Percentiles rank a stretch among this genome's conserved stretches.
These are phyloP conservation scores for Aphis craccivora DNA, from an alignment of 1,140 invertebrate genomes.

Conservation along the genomic window DNA sequence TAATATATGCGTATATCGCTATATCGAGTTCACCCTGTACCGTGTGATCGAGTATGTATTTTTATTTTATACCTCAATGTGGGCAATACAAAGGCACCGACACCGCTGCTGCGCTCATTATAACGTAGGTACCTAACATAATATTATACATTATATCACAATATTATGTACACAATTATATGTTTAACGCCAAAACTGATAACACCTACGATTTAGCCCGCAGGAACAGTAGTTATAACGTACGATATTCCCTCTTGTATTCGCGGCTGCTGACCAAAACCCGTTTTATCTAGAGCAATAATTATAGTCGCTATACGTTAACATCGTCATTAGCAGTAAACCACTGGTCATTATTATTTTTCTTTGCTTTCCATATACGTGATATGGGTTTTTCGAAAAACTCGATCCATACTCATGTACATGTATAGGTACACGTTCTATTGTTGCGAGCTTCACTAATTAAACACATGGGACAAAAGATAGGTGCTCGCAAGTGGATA, in stretches of 20 bases:
- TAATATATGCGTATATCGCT: background rate
- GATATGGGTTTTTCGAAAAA: background rate
- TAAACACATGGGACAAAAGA: constrained; percentile 8
- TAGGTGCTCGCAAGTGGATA: background rate
- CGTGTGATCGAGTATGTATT: background rate
- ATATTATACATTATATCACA: background rate
- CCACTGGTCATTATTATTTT: constrained; percentile 20
- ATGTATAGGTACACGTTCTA: background rate
- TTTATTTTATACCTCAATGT: background rate
- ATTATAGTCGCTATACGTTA: constrained; percentile 27
- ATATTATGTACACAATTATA: background rate
- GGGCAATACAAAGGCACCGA: background rate
- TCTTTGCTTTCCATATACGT: background rate
- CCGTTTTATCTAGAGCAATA: constrained; percentile 44
- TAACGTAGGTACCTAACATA: background rate
- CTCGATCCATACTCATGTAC: background rate
- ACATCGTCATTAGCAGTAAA: constrained; percentile 50
- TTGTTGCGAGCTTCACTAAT: background rate
- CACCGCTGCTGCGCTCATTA: background rate
- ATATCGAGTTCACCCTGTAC: background rate
- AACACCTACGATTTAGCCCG: constrained; percentile 48
- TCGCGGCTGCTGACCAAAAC: background rate
- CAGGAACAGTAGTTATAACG: background rate
- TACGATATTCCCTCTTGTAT: constrained; percentile 27
- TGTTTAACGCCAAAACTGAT: constrained; percentile 48